Evolutionary conservation across 2,888 invertebrate species (phyloP), one percentile per base, ranked within the genome.

Genomic region (Eristalinus sepulchralis): DNA sequence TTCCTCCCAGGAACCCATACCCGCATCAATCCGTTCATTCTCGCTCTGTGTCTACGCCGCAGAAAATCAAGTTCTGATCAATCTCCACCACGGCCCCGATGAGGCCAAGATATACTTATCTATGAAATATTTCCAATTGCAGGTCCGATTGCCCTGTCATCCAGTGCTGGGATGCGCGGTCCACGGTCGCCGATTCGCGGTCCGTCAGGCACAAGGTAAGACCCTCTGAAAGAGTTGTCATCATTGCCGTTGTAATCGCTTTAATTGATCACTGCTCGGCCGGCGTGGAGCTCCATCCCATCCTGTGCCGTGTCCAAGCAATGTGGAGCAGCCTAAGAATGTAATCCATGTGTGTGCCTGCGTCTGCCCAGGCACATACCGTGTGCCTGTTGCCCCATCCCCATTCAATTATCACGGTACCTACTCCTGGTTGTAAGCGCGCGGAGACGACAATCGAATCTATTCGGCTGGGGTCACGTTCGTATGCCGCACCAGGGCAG

Each of bases 191-290:
- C 9, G 24, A 11, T 11, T 36, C 63, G 60, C 22, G 59, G 27
- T 31, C 8, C 6, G 8, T 47, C 47, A 27, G 24, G 31, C 20
- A 67, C 47, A 55, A 39, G 60, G 66, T 22, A 77, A 67, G 57
- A 71, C 72, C 72, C 67, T 78, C 75, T 79, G 83, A 86, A 83
- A 86, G 86, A 86, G 86, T 86, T 86, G 86, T 86, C 86, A 86
- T 86, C 86, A 79, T 73, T 17, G 79, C 72, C 60, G 78, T 71
- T 86, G 78, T 79, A 86, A 86, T 86, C 86, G 66, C 71, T 86
- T 86, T 78, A 86, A 86, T 86, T 86, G 86, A 86, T 86, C 86
- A 76, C 72, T 75, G 66, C 39, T 66, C 64, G 71, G 86, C 75
- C 27, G 27, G 27, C 27, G 77, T 39, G 62, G 63, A 59, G 75